Percentiles rank a stretch among this genome's conserved stretches.
These are phyloP conservation scores for Epizoanthus fatuus DNA, from an alignment of 92 coral and sea anemone species.

Conservation along the genomic window DNA sequence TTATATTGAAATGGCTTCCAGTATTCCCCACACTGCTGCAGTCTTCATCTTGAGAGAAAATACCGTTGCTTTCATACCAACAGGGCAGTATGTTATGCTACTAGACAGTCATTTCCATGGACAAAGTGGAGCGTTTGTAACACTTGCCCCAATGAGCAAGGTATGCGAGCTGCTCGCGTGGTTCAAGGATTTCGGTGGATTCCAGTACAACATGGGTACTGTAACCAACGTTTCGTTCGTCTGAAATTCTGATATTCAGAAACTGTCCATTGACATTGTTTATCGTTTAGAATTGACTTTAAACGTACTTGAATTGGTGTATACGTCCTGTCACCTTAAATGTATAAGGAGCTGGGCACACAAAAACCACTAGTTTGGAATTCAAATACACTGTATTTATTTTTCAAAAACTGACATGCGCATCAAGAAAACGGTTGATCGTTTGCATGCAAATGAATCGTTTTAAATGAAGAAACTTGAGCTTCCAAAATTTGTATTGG, in stretches of 20 bases:
- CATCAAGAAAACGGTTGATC: too few relatives aligned
- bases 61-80: conserved; percentile 51
- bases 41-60: conserved; percentile 12
- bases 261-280: not conserved
- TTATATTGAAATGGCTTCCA: conserved; percentile 36
- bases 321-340: too few relatives aligned
- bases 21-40: conserved; percentile 5
- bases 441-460: too few relatives aligned
- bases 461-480: too few relatives aligned
- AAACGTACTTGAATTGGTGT: too few relatives aligned
- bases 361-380: too few relatives aligned
- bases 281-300: too few relatives aligned
- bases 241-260: not conserved
- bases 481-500: too few relatives aligned
- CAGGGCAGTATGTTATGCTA: conserved; percentile 33
- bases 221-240: conserved; percentile 27
- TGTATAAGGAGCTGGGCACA: too few relatives aligned
- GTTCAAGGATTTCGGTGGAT: conserved; percentile 31
- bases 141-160: conserved; percentile 48
- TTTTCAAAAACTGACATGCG: too few relatives aligned
- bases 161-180: conserved; percentile 42
- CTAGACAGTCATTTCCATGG: conserved; percentile 44
- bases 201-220: conserved; percentile 49
- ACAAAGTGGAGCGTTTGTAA: conserved; percentile 36
- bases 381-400: too few relatives aligned